Evolutionary conservation across 2,113 vertebrate genomes (phyloP), one percentile per base, ranked within the genome.

Genomic region (Equus przewalskii): DNA sequence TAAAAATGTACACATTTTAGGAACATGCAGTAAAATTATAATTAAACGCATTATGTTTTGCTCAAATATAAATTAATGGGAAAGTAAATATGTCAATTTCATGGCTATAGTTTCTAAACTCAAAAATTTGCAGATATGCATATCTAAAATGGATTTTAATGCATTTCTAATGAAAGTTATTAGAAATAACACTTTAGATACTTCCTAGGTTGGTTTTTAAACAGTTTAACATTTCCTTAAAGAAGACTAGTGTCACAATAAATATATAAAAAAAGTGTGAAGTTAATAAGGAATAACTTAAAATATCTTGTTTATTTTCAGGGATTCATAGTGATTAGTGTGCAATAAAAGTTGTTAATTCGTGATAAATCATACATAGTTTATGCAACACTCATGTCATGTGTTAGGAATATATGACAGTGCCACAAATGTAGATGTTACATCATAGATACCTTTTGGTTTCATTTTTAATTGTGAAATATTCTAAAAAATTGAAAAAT

Each of bases 381-480:
- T 83, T 58, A 51, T 30, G 1, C 7, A 56, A 56, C 7, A 79
- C 9, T 64, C 30, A 76, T 86, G 89, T 85, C 3, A 89, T 21
- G 4, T 15, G 18, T 84, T 78, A 75, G 7, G 24, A 85, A 64
- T 58, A 64, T 33, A 78, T 67, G 56, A 87, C 5, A 67, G 19
- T 56, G 16, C 12, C 14, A 46, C 33, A 60, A 67, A 46, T 26
- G 72, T 72, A 95, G 12, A 11, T 28, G 58, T 85, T 54, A 54
- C 16, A 75, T 26, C 9, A 46, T 19, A 72, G 11, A 18, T 14
- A 33, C 41, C 44, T 58, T 89, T 89, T 56, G 9, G 28, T 41
- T 91, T 60, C 8, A 85, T 56, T 80, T 95, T 94, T 56, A 96
- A 62, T 41, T 83, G 28, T 81, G 6, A 92, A 88, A 84, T 54